Evolutionary conservation across 2,113 vertebrate genomes (phyloP), one percentile per base, ranked within the genome.

Genomic region (Miniopterus natalensis): DNA sequence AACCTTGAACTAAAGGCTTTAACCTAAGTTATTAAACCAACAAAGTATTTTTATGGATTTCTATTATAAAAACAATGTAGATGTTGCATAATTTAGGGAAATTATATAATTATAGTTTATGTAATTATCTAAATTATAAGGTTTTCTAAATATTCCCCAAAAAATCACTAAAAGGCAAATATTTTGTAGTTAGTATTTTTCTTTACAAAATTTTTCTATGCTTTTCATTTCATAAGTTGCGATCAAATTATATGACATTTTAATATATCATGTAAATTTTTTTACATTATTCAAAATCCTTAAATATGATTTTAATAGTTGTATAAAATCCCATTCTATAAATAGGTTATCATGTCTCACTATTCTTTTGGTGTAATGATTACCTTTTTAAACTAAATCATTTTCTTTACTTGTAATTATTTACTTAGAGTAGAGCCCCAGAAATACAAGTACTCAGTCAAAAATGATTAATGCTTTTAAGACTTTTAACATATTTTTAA

Each of bases 51-150:
- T 63, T 63, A 31, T 78, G 6, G 17, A 47, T 78, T 47, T 75
- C 71, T 55, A 47, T 84, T 84, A 79, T 78, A 61, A 90, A 80
- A 87, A 29, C 25, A 94, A 90, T 75, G 42, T 8, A 92, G 17
- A 73, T 25, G 13, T 70, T 90, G 29, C 25, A n/a, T 53, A 89
- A 47, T n/a, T 55, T 78, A 55, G 29, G 3, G 17, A 75, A 70
- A 84, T 71, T 45, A 31, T 68, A 7, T 71, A 55, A 36, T 36
- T 61, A 36, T 20, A 78, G 18, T 42, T 71, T 81, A 57, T 70
- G n/a, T 55, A 57, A 88, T 80, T 91, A 63, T 49, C 21, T 90
- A 61, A 71, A 47, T 61, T 63, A 88, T 14, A 20, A 83, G 45
- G 47, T 77, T 85, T 93, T 91, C 42, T 55, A 88, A 88, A 11